phyloP scores from a whole-genome alignment of 2,113 vertebrate genomes.

The Eidolon helvum region DNA sequence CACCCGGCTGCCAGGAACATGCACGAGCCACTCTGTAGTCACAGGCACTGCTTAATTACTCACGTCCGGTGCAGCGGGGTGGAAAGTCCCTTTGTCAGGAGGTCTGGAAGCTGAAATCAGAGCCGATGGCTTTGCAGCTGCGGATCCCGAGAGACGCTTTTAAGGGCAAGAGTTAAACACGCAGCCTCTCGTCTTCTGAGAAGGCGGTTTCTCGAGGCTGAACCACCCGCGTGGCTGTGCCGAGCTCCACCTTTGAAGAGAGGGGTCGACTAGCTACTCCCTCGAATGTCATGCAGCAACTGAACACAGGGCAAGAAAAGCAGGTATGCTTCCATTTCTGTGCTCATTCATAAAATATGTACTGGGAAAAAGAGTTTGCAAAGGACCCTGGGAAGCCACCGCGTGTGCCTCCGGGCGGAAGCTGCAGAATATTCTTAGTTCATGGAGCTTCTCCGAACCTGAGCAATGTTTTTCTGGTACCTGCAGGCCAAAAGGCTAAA shows the following conservation, averaged over 20 bases:
- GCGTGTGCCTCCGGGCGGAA: no score
- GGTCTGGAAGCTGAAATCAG: background rate
- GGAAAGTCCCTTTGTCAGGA: background rate
- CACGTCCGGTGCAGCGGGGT: fast-evolving
- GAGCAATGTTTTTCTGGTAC: background rate
- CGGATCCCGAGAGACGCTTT: background rate
- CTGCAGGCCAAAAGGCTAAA: background rate
- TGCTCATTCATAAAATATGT: background rate
- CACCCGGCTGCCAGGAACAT: background rate
- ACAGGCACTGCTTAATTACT: background rate
- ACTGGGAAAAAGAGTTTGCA: fast-evolving
- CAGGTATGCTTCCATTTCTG: no score
- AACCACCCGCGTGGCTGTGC: background rate
- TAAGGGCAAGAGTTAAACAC: background rate
- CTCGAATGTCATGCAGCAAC: fast-evolving
- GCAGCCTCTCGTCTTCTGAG: background rate
- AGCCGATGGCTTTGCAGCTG: background rate
- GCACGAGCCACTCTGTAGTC: background rate
- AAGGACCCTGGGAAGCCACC: background rate
- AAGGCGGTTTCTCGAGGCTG: background rate
- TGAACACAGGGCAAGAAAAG: no score
- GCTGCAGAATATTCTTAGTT: background rate
- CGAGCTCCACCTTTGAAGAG: background rate
- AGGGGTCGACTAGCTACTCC: background rate
- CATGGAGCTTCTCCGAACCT: background rate